Evolutionary conservation across 2,113 vertebrate genomes (phyloP).

Genomic region (Pao palembangensis): DNA sequence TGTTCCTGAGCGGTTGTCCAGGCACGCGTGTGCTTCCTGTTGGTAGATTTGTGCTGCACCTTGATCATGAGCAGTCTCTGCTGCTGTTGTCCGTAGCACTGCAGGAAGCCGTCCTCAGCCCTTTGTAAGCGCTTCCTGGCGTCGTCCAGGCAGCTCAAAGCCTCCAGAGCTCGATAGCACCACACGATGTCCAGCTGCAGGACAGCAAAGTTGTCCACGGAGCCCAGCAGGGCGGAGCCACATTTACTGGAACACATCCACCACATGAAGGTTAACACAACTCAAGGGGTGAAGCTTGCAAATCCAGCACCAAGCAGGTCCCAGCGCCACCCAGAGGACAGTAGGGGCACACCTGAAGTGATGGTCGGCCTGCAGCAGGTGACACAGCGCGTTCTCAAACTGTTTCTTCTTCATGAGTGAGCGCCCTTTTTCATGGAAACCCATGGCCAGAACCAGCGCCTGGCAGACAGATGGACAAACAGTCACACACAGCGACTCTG

Average conservation of each 20-base stretch:
- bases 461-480: constrained; percentile 48
- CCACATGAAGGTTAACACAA: background rate
- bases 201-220: constrained; percentile 91
- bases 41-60: constrained; percentile 54
- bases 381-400: constrained; percentile 82
- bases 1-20: background rate
- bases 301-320: background rate
- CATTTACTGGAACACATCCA: constrained; percentile 75
- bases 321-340: background rate
- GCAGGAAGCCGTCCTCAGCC: constrained; percentile 85
- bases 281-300: background rate
- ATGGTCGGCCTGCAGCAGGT: constrained; percentile 88
- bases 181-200: constrained; percentile 96
- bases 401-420: constrained; percentile 92
- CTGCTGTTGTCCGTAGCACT: constrained; percentile 86
- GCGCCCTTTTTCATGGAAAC: constrained; percentile 92
- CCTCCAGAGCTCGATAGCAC: constrained; percentile 86
- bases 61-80: constrained; percentile 88
- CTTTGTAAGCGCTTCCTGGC: constrained; percentile 78
- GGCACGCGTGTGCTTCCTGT: background rate
- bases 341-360: constrained; percentile 79
- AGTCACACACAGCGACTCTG: background rate
- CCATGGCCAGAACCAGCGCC: constrained; percentile 95
- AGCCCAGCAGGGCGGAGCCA: constrained; percentile 77
- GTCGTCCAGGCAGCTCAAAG: constrained; percentile 85